Conservation (phyloP, 2,113 vertebrate species). For the Planiliza haematocheilus region DNA sequence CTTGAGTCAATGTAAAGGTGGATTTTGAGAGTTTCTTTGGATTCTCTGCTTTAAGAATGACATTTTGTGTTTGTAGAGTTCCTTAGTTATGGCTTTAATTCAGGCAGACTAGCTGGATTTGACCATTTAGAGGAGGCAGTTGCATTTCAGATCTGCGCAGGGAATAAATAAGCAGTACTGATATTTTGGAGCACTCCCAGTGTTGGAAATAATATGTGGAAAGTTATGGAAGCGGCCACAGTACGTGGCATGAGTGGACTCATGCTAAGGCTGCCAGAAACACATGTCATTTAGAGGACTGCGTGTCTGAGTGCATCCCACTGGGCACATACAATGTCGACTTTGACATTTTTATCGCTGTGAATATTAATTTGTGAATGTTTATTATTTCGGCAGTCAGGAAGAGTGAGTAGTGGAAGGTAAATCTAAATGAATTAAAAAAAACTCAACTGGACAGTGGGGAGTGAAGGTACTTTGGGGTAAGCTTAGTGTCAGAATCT, state of each 20-base stretch:
- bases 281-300: background rate
- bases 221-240: background rate
- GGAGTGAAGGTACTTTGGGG: too few species aligned
- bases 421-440: slow-evolving; percentile 8
- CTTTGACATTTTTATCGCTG: background rate
- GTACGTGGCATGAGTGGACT: too few species aligned
- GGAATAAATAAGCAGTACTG: too few species aligned
- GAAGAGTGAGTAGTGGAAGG: background rate
- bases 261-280: background rate
- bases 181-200: background rate
- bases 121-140: background rate
- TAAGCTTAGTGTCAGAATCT: too few species aligned
- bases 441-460: background rate
- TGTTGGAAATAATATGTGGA: background rate
- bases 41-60: too few species aligned
- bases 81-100: too few species aligned
- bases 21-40: too few species aligned
- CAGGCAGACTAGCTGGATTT: too few species aligned
- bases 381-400: slow-evolving; percentile 6
- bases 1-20: too few species aligned
- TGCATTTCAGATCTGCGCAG: background rate
- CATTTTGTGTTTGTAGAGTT: too few species aligned
- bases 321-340: background rate
- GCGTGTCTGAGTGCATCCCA: background rate
- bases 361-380: background rate